Evolutionary conservation across 2,797 vertebrate genomes (phyloP), one percentile per base, ranked within the genome.

Genomic region (Triplophysa bombifrons): DNA sequence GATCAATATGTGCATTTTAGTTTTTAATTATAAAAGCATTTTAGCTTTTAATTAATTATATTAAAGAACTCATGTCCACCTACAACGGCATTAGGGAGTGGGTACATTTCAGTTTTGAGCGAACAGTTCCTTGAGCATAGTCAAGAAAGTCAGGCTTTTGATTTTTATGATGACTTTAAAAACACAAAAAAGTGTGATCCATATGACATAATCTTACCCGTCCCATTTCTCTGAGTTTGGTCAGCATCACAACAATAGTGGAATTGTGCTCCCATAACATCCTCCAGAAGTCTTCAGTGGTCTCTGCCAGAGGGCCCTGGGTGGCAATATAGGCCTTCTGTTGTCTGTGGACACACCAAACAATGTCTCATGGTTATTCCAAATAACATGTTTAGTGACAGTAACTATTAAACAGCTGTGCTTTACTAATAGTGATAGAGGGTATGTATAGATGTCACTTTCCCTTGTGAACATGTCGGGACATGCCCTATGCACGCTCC

Each of bases 221-320:
- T 86, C 97, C 98, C 96, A 98, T 98, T 91, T 99, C 97, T 1
- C 95, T 92, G 68, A 99, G 94, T 90, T 98, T 97, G 88, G 96
- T 98, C 88, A 99, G 92, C 97, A 99, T 98, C 89, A 99, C 97
- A 53, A 99, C 94, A 72, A 99, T 98, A 86, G 97, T 99, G 86
- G 98, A 99, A 88, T 98, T 98, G 92, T 99, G 96, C 83, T 99
- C 97, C 98, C 98, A 99, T 7, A 99, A 83, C 97, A 99, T 99
- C 83, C 97, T 94, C 98, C 98, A 99, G 93, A 99, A 97, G 92
- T 99, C 97, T 88, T 99, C 98, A 0, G 97, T 97, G 89, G 96
- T 99, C 92, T 98, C 96, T 0, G 96, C 94, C 86, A 99, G 89
- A 0, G 98, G 98, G 83, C 97, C 97, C 92, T 99, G 98, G 0